A percentile compares a stretch with the other conserved stretches of the same genome.
phyloP scores from a whole-genome alignment of 2,888 invertebrate species.

The Drosophila quinaria region DNA sequence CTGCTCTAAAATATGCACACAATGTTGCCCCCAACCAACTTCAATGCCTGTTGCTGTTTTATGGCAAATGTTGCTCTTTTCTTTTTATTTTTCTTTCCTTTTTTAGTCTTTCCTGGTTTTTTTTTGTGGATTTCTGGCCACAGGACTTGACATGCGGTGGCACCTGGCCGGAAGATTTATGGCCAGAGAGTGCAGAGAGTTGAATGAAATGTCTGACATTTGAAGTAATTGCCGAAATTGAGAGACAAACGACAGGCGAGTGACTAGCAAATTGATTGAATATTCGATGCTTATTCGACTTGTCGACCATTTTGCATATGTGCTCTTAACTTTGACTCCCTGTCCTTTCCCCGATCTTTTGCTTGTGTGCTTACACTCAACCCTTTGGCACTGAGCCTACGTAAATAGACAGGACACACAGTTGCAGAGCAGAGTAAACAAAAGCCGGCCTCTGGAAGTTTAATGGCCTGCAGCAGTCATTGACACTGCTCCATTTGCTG shows the following conservation, averaged over 20 bases:
- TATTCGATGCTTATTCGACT: conserved; percentile 14
- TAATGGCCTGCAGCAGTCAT: conserved; percentile 76
- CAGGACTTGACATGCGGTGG: conserved; percentile 47
- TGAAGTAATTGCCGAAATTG: conserved; percentile 65
- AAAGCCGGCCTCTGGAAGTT: conserved; percentile 53
- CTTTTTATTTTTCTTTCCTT: conserved; percentile 15
- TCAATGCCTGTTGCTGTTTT: conserved; percentile 68
- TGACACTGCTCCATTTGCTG: conserved; percentile 58
- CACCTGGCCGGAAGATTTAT: conserved; percentile 62
- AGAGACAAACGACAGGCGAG: conserved; percentile 45
- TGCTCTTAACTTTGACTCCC: conserved; percentile 8
- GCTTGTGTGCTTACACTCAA: conserved; percentile 36
- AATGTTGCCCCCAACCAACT: conserved; percentile 30
- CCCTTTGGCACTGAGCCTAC: conserved; percentile 31
- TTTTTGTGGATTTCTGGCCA: conserved; percentile 38
- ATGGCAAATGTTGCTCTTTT: conserved; percentile 56
- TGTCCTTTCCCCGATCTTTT: background rate
- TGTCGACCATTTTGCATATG: conserved; percentile 18
- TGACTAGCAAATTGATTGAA: conserved; percentile 43
- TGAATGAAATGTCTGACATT: conserved; percentile 52
- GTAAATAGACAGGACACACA: conserved; percentile 51
- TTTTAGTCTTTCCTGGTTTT: conserved; percentile 7
- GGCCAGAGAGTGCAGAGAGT: conserved; percentile 35
- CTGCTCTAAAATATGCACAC: conserved; percentile 58
- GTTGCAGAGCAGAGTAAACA: conserved; percentile 53